Evolutionary conservation across 92 coral and sea anemone genomes (phyloP).

Genomic region (Pocillopora grandis): DNA sequence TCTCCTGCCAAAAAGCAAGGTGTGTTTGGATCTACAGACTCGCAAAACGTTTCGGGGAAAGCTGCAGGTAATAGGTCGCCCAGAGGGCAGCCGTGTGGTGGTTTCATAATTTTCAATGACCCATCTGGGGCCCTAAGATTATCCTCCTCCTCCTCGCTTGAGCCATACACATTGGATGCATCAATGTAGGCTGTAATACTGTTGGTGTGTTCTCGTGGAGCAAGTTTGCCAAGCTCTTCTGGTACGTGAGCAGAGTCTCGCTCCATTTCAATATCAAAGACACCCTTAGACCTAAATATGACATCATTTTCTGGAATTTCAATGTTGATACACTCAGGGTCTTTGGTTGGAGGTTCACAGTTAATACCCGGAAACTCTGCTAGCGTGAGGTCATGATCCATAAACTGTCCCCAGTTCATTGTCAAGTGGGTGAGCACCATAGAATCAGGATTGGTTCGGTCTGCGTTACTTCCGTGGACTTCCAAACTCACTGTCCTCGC

Average conservation of each 20-base stretch:
- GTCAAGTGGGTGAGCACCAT: conserved; percentile 49
- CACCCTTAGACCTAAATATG: conserved; percentile 1
- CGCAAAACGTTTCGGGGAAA: conserved; percentile 1
- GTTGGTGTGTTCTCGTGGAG: conserved; percentile 37
- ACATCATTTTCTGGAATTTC: conserved; percentile 36
- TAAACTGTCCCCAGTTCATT: conserved; percentile 73
- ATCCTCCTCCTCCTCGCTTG: conserved; percentile 15
- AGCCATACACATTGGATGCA: conserved; percentile 65
- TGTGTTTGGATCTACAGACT: conserved; percentile 13
- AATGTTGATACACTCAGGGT: conserved; percentile 40
- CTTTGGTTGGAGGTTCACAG: conserved; percentile 12
- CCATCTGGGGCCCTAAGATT: conserved; percentile 32
- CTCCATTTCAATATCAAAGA: conserved; percentile 9
- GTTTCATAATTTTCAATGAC: conserved; percentile 12
- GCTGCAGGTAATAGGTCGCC: background rate
- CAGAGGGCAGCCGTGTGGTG: background rate
- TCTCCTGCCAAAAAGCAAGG: conserved; percentile 64
- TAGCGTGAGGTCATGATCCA: conserved; percentile 68
- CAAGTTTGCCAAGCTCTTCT: conserved; percentile 13
- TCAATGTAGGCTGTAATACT: conserved; percentile 56
- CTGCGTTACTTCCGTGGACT: conserved; percentile 30
- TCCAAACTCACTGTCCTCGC: conserved; percentile 36
- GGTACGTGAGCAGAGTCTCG: conserved; percentile 38
- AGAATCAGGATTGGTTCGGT: conserved; percentile 15
- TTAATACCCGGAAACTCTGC: conserved; percentile 9